Conservation (phyloP, 2,797 vertebrate species). For the Sebastes hubbsi region DNA sequence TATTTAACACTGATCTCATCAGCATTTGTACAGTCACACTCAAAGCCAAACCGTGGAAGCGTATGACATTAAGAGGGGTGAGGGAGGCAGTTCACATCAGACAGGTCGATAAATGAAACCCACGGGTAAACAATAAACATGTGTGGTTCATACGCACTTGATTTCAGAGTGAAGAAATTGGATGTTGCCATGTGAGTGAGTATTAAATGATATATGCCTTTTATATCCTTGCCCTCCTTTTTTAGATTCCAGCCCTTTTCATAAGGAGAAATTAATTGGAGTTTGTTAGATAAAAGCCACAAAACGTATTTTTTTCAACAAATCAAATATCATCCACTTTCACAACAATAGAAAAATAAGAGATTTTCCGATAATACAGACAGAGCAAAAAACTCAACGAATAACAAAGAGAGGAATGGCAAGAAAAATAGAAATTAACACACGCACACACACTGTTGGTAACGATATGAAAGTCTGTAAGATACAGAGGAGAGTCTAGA, state of each 20-base stretch:
- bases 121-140: conserved; percentile 20
- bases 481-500: conserved; percentile 72
- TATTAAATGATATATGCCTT: conserved; percentile 65
- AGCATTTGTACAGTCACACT: conserved; percentile 29
- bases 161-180: conserved; percentile 15
- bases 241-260: conserved; percentile 81
- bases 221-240: conserved; percentile 69
- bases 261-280: conserved; percentile 68
- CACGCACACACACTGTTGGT: conserved; percentile 50
- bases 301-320: conserved; percentile 57
- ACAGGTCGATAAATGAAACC: conserved; percentile 11
- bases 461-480: conserved; percentile 65
- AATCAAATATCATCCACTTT: conserved; percentile 72
- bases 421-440: conserved; percentile 62
- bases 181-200: conserved; percentile 31
- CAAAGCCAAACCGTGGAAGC: conserved; percentile 33
- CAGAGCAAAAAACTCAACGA: conserved; percentile 59
- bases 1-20: conserved; percentile 32
- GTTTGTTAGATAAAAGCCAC: conserved; percentile 66
- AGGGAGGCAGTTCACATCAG: conserved; percentile 34
- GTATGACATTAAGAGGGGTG: conserved; percentile 24
- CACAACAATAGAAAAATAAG: conserved; percentile 78
- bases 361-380: conserved; percentile 71
- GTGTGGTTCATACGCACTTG: conserved; percentile 20
- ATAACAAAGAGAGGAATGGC: conserved; percentile 61